phyloP scores from a whole-genome alignment of 2,888 invertebrate species.

The Nephrotoma guestfalica region DNA sequence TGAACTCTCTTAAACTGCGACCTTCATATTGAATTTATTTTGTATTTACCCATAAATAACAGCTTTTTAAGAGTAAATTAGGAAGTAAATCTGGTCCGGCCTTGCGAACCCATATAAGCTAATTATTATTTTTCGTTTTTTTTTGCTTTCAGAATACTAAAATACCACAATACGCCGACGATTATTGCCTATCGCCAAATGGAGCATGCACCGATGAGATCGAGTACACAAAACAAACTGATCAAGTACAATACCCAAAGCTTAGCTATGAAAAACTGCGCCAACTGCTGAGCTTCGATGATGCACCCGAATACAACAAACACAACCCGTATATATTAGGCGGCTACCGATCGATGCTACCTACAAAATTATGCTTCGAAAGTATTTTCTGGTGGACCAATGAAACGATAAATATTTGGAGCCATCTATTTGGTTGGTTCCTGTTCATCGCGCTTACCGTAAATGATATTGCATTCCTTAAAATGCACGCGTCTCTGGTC shows the following conservation, averaged over 20 bases:
- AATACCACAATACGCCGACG: neutral
- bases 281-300: conserved; percentile 32
- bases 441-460: conserved; percentile 70
- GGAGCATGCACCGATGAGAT: neutral
- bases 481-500: conserved; percentile 58
- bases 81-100: neutral
- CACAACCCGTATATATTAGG: conserved; percentile 74
- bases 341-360: conserved; percentile 72
- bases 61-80: neutral
- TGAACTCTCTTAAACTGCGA: too few relatives aligned
- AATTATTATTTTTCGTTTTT: neutral
- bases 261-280: conserved; percentile 18
- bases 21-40: neutral
- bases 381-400: conserved; percentile 95
- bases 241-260: neutral
- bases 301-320: conserved; percentile 68
- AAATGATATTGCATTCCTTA: conserved; percentile 66
- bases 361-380: conserved; percentile 71
- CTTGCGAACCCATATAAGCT: neutral
- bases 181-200: neutral
- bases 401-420: conserved; percentile 95
- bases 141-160: neutral
- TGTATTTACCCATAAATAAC: neutral
- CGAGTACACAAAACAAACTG: neutral
- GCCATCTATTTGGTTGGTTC: conserved; percentile 77